A percentile compares a stretch with the other conserved stretches of the same genome.
Evolutionary conservation across 2,888 invertebrate genomes (phyloP).

Genomic region (Odiellus spinosus): DNA sequence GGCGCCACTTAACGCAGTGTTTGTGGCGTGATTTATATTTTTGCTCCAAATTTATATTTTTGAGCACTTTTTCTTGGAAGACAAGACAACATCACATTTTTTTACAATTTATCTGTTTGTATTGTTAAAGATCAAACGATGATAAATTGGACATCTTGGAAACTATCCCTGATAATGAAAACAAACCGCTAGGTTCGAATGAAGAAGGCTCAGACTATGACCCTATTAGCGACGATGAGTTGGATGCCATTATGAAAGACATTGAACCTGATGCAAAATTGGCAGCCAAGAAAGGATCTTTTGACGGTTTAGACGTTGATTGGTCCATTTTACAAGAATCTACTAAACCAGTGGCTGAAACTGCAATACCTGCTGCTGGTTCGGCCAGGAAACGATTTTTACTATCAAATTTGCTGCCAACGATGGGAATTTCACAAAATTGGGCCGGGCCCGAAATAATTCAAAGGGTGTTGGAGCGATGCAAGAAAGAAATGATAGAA

Average conservation of each 20-base stretch:
- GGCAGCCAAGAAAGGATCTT: conserved; percentile 43
- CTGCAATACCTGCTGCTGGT: conserved; percentile 26
- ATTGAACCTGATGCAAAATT: conserved; percentile 50
- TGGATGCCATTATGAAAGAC: conserved; percentile 41
- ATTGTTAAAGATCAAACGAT: too few relatives aligned
- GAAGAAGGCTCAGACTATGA: conserved; percentile 17
- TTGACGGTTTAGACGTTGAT: conserved; percentile 82
- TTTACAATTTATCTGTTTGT: too few relatives aligned
- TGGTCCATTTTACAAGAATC: conserved; percentile 56
- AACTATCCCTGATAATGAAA: too few relatives aligned
- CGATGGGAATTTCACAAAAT: conserved; percentile 60
- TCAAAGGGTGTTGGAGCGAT: conserved; percentile 27
- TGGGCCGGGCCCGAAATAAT: conserved; percentile 54
- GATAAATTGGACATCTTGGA: too few relatives aligned
- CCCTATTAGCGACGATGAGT: conserved; percentile 20
- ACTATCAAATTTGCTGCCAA: conserved; percentile 56
- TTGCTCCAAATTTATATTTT: too few relatives aligned
- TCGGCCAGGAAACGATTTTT: conserved; percentile 62
- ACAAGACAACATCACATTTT: too few relatives aligned
- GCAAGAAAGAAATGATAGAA: conserved; percentile 21
- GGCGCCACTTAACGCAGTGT: too few relatives aligned
- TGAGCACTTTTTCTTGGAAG: too few relatives aligned
- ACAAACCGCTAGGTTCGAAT: too few relatives aligned
- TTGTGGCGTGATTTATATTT: too few relatives aligned
- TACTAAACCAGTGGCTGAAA: conserved; percentile 1